These are phyloP conservation scores for Drosophila cognata DNA, from an alignment of 2,888 invertebrate genomes.

Conservation along the genomic window DNA sequence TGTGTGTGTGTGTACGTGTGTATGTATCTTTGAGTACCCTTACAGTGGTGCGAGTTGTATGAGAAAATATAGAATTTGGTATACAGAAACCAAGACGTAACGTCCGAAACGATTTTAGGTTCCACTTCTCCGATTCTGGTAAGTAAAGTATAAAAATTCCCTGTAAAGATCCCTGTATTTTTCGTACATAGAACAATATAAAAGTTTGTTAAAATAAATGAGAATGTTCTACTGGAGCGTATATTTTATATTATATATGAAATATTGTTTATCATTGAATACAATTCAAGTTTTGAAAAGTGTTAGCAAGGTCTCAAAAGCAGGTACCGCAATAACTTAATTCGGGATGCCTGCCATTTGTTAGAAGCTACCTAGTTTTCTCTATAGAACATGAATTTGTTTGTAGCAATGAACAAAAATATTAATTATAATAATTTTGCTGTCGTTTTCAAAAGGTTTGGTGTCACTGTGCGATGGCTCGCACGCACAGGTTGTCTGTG, in stretches of 20 bases:
- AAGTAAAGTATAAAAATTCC: not conserved
- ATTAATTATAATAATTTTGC: not conserved
- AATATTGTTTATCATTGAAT: not conserved
- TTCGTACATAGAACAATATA: not conserved
- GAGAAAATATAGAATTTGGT: not conserved
- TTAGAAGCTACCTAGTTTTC: not conserved
- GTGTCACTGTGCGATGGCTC: slow-evolving; percentile 43
- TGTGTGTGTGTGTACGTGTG: slow-evolving; percentile 3
- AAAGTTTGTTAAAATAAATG: not conserved
- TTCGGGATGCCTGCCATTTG: not conserved
- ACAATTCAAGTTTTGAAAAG: no score
- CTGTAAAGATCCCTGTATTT: not conserved
- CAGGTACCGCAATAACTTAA: not conserved
- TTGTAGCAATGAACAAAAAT: not conserved
- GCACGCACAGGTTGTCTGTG: slow-evolving; percentile 38
- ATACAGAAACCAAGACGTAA: not conserved
- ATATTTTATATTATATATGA: not conserved
- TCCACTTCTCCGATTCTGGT: not conserved
- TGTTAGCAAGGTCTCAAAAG: not conserved
- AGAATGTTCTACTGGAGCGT: not conserved
- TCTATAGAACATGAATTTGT: not conserved
- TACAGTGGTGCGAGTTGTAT: slow-evolving; percentile 38
- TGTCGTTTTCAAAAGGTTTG: not conserved
- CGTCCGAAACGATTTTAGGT: not conserved
- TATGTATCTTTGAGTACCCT: not conserved